These are phyloP conservation scores for Drosophila arizonae DNA, from an alignment of 1,140 invertebrate genomes.

Conservation along the genomic window DNA sequence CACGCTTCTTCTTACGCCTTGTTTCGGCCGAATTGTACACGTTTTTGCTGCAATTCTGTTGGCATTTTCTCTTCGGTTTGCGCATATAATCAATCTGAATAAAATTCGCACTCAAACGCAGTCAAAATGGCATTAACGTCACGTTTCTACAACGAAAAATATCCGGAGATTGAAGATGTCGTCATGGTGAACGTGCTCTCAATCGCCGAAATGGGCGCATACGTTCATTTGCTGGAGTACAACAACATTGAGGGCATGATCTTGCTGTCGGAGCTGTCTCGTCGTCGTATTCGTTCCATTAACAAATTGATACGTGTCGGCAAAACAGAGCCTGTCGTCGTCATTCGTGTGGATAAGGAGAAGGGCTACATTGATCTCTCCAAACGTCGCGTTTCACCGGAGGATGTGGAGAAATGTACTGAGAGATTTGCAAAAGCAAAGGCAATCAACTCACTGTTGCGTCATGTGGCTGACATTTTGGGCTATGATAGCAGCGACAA, in stretches of 20 bases:
- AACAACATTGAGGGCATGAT: slow-evolving; percentile 99
- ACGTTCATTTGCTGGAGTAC: slow-evolving; percentile 98
- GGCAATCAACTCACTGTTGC: slow-evolving; percentile 98
- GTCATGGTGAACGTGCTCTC: slow-evolving; percentile 99
- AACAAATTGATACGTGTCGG: slow-evolving; percentile 99
- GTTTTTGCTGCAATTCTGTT: slow-evolving; percentile 56
- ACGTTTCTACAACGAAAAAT: slow-evolving; percentile 98
- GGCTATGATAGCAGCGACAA: slow-evolving; percentile 95
- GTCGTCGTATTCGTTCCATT: slow-evolving; percentile 99
- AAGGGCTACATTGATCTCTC: slow-evolving; percentile 99
- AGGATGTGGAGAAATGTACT: slow-evolving; percentile 99
- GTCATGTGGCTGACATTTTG: slow-evolving; percentile 98
- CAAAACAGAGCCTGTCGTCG: slow-evolving; percentile 99
- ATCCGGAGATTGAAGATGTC: slow-evolving; percentile 99
- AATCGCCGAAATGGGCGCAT: slow-evolving; percentile 99
- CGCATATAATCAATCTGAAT: slow-evolving; percentile 17
- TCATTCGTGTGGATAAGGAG: slow-evolving; percentile 99
- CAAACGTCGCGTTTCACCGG: slow-evolving; percentile 98
- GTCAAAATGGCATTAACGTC: slow-evolving; percentile 94
- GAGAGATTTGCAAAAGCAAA: slow-evolving; percentile 99
- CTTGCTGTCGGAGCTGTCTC: slow-evolving; percentile 96
- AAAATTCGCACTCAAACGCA: slow-evolving; percentile 7
- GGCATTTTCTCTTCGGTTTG: slow-evolving; percentile 40
- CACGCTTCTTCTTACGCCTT: slow-evolving; percentile 58
- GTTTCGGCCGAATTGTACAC: slow-evolving; percentile 69